phyloP scores from a whole-genome alignment of 2,113 vertebrate species.

The Corythaeola cristata region DNA sequence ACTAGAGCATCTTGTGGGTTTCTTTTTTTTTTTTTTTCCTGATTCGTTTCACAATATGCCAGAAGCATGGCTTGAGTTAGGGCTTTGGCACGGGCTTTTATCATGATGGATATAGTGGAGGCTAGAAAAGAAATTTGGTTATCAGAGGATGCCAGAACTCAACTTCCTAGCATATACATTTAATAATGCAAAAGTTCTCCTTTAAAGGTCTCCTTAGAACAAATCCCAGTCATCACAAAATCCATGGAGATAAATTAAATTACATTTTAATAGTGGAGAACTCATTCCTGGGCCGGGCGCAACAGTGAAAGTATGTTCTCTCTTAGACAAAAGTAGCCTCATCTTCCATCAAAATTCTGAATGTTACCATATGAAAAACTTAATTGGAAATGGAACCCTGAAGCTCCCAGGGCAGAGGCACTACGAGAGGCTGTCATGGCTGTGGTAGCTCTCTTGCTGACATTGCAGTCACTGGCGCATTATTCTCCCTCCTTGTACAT shows the following conservation, averaged over 20 bases:
- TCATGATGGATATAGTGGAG: slow-evolving; percentile 57
- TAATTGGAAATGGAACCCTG: not conserved
- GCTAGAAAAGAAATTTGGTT: slow-evolving; percentile 61
- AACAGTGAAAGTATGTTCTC: slow-evolving; percentile 53
- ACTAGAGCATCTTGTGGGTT: slow-evolving; percentile 39
- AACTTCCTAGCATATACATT: slow-evolving; percentile 50
- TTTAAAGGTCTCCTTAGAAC: slow-evolving; percentile 57
- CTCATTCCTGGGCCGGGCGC: not conserved
- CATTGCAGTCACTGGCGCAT: not conserved
- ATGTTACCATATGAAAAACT: slow-evolving; percentile 37
- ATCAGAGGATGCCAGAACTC: slow-evolving; percentile 61
- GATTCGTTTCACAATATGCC: slow-evolving; percentile 55
- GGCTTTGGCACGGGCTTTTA: slow-evolving; percentile 60
- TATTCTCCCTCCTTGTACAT: not conserved
- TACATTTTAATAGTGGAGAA: slow-evolving; percentile 39
- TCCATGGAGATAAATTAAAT: slow-evolving; percentile 42
- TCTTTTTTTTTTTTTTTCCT: not conserved
- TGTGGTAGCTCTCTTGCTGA: not conserved
- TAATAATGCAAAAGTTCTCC: slow-evolving; percentile 46
- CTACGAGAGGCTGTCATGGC: not conserved
- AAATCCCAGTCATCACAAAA: slow-evolving; percentile 40
- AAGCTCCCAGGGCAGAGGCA: not conserved
- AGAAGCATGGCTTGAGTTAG: slow-evolving; percentile 71
- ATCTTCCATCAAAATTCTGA: slow-evolving; percentile 36
- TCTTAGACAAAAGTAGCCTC: slow-evolving; percentile 27